Conservation (phyloP, 2,113 vertebrate species). For the Tyrannus savana region DNA sequence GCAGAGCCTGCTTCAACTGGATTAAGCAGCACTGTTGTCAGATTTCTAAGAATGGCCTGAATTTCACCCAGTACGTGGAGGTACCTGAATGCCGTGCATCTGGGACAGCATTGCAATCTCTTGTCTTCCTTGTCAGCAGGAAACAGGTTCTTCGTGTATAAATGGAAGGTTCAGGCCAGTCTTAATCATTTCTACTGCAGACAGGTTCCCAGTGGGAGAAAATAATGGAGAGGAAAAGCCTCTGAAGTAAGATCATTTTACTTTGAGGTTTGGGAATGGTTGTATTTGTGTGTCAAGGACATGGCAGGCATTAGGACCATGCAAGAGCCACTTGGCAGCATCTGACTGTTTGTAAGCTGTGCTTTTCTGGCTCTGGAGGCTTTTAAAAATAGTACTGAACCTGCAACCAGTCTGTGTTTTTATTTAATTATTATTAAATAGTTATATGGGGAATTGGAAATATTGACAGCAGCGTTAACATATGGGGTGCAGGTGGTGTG, state of each 20-base stretch:
- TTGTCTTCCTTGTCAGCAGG: background rate
- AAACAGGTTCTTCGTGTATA: background rate
- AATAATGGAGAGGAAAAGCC: background rate
- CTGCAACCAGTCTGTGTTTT: slow-evolving; percentile 58
- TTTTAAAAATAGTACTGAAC: slow-evolving; percentile 46
- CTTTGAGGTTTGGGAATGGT: background rate
- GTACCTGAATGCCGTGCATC: background rate
- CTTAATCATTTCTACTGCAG: background rate
- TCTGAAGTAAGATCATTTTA: background rate
- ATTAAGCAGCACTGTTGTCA: background rate
- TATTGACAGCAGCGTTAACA: slow-evolving; percentile 63
- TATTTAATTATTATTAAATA: slow-evolving; percentile 71
- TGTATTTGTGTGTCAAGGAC: background rate
- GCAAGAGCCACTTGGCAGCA: background rate
- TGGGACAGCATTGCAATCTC: background rate
- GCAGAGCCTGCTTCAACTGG: background rate
- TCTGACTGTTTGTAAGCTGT: slow-evolving; percentile 30
- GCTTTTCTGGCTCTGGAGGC: slow-evolving; percentile 36
- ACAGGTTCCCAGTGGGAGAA: background rate
- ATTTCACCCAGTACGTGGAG: background rate
- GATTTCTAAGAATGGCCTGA: background rate
- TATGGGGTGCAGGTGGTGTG: slow-evolving; percentile 61
- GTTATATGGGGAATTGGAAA: slow-evolving; percentile 52
- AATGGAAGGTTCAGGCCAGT: background rate
- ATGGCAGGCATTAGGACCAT: slow-evolving; percentile 18